Base-by-base conservation (phyloP, 2,113 vertebrate genomes). In the Albula glossodonta region DNA sequence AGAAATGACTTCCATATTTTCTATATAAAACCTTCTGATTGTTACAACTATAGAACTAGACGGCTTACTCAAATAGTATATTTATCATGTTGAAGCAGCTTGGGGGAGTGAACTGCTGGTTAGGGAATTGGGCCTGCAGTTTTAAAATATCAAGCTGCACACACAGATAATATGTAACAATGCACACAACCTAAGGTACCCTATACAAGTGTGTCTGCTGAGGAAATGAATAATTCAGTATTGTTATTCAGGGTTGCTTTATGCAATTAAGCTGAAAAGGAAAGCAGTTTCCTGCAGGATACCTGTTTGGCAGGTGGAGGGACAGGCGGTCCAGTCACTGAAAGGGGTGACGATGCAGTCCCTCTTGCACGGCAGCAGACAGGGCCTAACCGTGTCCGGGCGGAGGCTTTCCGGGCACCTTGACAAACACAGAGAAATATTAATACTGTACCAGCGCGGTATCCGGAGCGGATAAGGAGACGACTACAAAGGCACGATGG, bases 401-500 rank as follows among this genome's bases (percentile, higher is more conserved):
- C 98, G 96, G 77, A 98, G 97, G 78, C 92, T 97, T 87, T 99
- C 98, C 83, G 98, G 98, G 92, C 98, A 99, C 89, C 98, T 92
- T 78, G 63, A 50, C 0, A 5, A 50, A 51, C 52, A 88, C 5
- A 86, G 81, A 84, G 19, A 80, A 7, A 53, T 11, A 86, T 6
- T 52, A 22, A 83, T 63, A 85, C 87, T 87, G 52, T 22, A 22
- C 22, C 70, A 74, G 9, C 70, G 2, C 31, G 70, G 70, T 31
- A 11, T 74, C 70, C 22, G 70, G 22, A 85, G 15, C 12, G 78
- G 31, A 41, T 41, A 51, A 15, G 9, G 51, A 80, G 7, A 56
- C 48, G 57, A 6, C 11, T 77, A 85, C 78, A 51, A 41, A 79
- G 80, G 50, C 19, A 25, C 51, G 17, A n/a, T 51, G 22, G 22